phyloP scores from a whole-genome alignment of 2,113 vertebrate genomes.

The Salvelinus namaycush region DNA sequence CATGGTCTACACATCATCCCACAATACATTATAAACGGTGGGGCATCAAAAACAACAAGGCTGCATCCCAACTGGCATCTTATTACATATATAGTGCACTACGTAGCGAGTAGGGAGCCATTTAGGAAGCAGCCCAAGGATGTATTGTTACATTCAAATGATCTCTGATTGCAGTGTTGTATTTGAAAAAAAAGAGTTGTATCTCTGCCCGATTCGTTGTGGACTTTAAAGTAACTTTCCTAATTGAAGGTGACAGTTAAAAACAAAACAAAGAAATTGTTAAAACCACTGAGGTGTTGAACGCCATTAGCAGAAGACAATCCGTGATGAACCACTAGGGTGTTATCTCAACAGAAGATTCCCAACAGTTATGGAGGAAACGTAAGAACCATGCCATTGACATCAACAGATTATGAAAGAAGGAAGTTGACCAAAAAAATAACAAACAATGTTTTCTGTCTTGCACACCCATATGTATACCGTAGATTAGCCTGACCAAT shows the following conservation, averaged over 20 bases:
- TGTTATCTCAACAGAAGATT: not conserved
- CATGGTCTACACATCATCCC: slow-evolving; percentile 30
- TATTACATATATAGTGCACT: too few species aligned
- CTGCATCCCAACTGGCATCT: slow-evolving; percentile 33
- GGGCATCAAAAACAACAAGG: slow-evolving; percentile 38
- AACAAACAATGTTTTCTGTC: not conserved
- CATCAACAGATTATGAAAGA: not conserved
- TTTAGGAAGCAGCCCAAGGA: too few species aligned
- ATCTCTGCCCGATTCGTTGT: slow-evolving; percentile 58
- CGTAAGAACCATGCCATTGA: not conserved
- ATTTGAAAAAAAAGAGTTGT: slow-evolving; percentile 43
- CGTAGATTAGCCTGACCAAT: not conserved
- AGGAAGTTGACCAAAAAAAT: not conserved
- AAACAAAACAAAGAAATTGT: slow-evolving; percentile 64
- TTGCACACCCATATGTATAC: not conserved
- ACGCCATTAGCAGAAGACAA: slow-evolving; percentile 53
- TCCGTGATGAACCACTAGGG: slow-evolving; percentile 52
- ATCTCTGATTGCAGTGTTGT: slow-evolving; percentile 42
- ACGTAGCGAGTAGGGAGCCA: too few species aligned
- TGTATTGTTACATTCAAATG: too few species aligned
- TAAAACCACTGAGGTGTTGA: slow-evolving; percentile 60
- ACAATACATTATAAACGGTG: slow-evolving; percentile 48
- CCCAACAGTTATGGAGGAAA: not conserved
- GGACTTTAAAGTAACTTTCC: slow-evolving; percentile 43
- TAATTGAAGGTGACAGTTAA: slow-evolving; percentile 71